Conservation (phyloP, 2,113 vertebrate genomes). For the Microtus ochrogaster region DNA sequence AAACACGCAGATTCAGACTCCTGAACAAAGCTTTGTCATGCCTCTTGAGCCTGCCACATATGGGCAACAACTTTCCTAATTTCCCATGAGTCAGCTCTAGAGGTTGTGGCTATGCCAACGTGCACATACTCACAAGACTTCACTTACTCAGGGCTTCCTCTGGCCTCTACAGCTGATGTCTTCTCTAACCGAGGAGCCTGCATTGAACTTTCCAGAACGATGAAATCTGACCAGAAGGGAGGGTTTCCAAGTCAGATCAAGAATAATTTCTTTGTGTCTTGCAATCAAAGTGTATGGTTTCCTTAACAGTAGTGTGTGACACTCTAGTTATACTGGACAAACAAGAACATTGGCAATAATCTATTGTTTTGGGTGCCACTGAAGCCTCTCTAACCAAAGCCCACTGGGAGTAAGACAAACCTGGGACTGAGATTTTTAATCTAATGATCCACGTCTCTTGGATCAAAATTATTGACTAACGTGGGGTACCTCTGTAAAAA, state of each 20-base stretch:
- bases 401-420: neutral
- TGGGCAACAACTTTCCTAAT: neutral
- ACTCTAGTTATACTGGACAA: neutral
- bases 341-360: neutral
- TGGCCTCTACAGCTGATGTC: neutral
- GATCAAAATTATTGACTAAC: neutral
- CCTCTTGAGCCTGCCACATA: neutral
- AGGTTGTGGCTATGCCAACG: neutral
- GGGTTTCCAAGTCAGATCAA: neutral
- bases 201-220: no score
- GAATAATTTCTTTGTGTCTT: neutral
- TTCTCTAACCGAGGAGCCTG: neutral
- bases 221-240: neutral
- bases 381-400: neutral
- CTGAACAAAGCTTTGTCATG: neutral
- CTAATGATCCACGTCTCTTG: neutral
- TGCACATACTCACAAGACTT: neutral
- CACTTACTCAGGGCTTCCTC: neutral
- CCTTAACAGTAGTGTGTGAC: neutral
- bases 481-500: neutral
- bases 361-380: neutral
- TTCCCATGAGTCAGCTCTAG: neutral
- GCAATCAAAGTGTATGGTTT: neutral
- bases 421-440: neutral
- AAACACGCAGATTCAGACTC: neutral